These are phyloP conservation scores for Allygus modestus DNA, from an alignment of 2,888 invertebrate species.

Conservation along the genomic window DNA sequence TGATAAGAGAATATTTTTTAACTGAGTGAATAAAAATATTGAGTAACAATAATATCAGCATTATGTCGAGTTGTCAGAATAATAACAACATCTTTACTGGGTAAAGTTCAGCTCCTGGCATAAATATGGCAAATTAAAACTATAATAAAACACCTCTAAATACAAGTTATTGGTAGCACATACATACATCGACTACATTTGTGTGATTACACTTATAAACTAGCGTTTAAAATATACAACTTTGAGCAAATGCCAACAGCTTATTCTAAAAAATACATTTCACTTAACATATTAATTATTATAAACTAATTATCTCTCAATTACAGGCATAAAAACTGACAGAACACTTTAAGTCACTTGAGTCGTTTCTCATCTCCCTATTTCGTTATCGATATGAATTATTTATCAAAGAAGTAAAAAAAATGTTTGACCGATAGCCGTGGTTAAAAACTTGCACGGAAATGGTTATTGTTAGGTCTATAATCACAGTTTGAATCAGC, in stretches of 20 bases:
- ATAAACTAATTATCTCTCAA: neutral
- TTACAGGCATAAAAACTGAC: neutral
- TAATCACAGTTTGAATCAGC: neutral
- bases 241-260: constrained; percentile 40
- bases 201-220: constrained; percentile 18
- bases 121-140: constrained; percentile 40
- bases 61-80: constrained; percentile 7
- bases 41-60: neutral
- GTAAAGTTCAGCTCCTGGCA: constrained; percentile 33
- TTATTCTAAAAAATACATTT: constrained; percentile 35
- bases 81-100: constrained; percentile 10
- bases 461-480: neutral
- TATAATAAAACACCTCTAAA: constrained; percentile 36
- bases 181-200: constrained; percentile 32
- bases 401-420: too few species aligned
- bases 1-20: neutral
- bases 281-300: neutral
- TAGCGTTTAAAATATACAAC: constrained; percentile 33
- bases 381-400: too few species aligned
- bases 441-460: too few species aligned
- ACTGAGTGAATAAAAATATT: neutral
- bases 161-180: constrained; percentile 13
- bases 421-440: too few species aligned
- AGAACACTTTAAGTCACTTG: constrained; percentile 2
- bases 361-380: neutral